These are phyloP conservation scores for Pristionchus mayeri DNA, from an alignment of 2,888 invertebrate genomes.

Conservation along the genomic window DNA sequence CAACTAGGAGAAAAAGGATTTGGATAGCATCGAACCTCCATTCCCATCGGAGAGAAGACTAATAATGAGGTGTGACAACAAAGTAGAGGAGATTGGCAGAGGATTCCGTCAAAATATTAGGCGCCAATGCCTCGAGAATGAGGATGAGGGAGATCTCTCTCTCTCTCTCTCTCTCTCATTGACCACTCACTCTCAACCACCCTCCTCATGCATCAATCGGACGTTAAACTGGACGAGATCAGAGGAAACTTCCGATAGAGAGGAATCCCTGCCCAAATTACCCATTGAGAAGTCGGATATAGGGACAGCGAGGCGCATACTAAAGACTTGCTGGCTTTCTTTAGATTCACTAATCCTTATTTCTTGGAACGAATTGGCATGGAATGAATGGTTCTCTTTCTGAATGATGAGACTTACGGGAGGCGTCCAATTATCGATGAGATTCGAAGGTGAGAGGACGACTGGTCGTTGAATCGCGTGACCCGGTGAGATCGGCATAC, in stretches of 20 bases:
- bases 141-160: not conserved
- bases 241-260: not conserved
- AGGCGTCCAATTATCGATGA: slow-evolving; percentile 14
- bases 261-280: too few species aligned
- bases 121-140: not conserved
- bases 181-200: not conserved
- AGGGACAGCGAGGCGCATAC: too few species aligned
- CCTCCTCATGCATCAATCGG: slow-evolving; percentile 9
- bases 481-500: not conserved
- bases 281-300: too few species aligned
- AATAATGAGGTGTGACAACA: not conserved
- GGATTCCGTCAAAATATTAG: slow-evolving; percentile 1
- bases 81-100: not conserved
- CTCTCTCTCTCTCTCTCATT: not conserved
- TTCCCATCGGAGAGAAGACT: not conserved
- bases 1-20: slow-evolving; percentile 3
- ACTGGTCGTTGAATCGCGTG: slow-evolving; percentile 22
- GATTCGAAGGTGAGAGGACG: slow-evolving; percentile 21
- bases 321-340: too few species aligned
- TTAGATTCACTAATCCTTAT: too few species aligned
- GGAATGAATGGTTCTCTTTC: too few species aligned
- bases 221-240: slow-evolving; percentile 10
- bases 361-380: too few species aligned
- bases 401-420: not conserved
- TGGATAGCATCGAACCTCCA: not conserved